phyloP scores from a whole-genome alignment of 2,797 vertebrate genomes.

The Psittacula echo region DNA sequence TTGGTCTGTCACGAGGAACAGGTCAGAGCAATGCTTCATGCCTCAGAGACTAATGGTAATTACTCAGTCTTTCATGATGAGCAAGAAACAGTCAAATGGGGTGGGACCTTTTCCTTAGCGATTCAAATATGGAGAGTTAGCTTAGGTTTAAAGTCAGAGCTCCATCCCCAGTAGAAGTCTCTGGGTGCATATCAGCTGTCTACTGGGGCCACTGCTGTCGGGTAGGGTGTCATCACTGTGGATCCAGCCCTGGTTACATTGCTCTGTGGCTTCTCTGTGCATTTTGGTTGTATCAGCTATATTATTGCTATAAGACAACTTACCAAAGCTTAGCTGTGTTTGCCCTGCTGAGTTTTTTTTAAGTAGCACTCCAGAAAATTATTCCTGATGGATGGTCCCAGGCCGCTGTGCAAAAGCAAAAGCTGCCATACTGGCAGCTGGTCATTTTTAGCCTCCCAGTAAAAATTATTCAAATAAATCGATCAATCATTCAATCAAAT shows the following conservation, averaged over 20 bases:
- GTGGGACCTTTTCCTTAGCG: not conserved
- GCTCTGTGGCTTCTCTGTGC: not conserved
- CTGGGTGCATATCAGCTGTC: not conserved
- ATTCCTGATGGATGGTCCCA: not conserved
- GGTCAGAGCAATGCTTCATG: not conserved
- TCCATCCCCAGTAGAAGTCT: not conserved
- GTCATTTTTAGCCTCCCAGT: not conserved
- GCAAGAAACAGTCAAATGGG: not conserved
- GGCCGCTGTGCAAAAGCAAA: not conserved
- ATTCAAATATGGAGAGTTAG: not conserved
- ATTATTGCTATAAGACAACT: not conserved
- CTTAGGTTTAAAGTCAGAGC: not conserved
- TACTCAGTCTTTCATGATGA: not conserved
- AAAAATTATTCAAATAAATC: not conserved
- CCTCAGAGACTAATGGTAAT: not conserved
- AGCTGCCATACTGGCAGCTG: not conserved
- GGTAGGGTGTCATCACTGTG: not conserved
- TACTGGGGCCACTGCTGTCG: not conserved
- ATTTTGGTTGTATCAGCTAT: not conserved
- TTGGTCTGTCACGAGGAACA: not conserved
- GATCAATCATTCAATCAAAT: not conserved
- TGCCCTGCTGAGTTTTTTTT: not conserved
- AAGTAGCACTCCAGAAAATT: not conserved
- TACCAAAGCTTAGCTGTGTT: not conserved
- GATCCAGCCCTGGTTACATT: not conserved